Base-by-base conservation (phyloP, 2,797 vertebrate genomes). In the Thunnus albacares region DNA sequence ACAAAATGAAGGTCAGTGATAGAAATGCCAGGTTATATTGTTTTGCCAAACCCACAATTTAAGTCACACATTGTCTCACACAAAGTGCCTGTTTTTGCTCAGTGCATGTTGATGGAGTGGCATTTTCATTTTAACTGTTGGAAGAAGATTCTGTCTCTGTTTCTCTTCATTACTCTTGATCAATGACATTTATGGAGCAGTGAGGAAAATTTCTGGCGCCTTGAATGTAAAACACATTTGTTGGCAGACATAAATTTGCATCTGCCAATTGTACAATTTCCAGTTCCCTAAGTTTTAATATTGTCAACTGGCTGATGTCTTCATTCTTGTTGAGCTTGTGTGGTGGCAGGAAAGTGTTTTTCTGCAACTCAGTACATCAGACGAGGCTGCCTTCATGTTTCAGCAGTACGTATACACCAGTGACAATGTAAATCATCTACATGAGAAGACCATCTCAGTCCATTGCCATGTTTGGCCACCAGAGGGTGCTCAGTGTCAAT, bases 401-500 rank as follows among this genome's bases (percentile, higher is more conserved):
- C 6, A 26, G 41, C 45, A 43, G n/a, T 24, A 35, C 12, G 49
- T 38, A 15, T 24, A 18, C 17, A 14, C 43, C n/a, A 67, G 14
- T 43, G 17, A 59, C 57, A 28, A 67, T 33, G 41, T 2, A 18
- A 64, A 49, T 30, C 43, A 38, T 69, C n/a, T 2, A 56, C 13
- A 57, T 33, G 30, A 33, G 6, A 45, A 12, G 20, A 22, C 38
- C 14, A 64, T 55, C 83, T 69, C n/a, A 52, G 30, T 6, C 13
- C 26, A 10, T 43, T 68, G 57, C 15, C 20, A 56, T 71, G 8
- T 61, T 69, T 12, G 24, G 18, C 90, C 92, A 90, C 88, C 75
- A 95, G 93, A 86, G 89, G 93, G 90, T 24, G 81, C 51, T 24
- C 35, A 51, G 22, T 69, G 58, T 73, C 51, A 67, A 60, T 24